Evolutionary conservation across 2,888 invertebrate species (phyloP).

Genomic region (Malthinus flaveolus): DNA sequence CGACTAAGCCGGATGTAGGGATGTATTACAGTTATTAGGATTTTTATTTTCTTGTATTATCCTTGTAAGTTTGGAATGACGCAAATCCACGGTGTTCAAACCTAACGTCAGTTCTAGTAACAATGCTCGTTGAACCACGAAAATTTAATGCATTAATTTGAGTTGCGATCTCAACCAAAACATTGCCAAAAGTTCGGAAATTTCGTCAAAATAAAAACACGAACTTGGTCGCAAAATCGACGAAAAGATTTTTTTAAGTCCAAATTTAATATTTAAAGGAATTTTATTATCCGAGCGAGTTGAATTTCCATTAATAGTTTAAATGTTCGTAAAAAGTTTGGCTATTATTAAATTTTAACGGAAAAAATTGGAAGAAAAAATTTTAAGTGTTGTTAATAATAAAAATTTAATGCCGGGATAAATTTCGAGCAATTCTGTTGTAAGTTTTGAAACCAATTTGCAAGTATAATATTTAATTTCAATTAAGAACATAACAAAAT

Average conservation of each 20-base stretch:
- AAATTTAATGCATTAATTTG: conserved; percentile 30
- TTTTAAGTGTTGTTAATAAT: too few species aligned
- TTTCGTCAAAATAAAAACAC: background rate
- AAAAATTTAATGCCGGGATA: too few species aligned
- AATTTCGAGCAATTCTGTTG: too few species aligned
- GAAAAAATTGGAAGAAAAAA: too few species aligned
- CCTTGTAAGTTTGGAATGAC: conserved; percentile 21
- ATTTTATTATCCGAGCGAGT: too few species aligned
- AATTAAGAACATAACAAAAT: background rate
- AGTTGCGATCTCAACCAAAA: conserved; percentile 8
- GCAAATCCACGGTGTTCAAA: conserved; percentile 20
- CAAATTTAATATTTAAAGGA: background rate
- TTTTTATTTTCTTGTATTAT: conserved; percentile 28
- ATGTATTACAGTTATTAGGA: conserved; percentile 31
- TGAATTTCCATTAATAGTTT: too few species aligned
- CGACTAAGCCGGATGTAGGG: conserved; percentile 26
- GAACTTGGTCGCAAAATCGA: background rate
- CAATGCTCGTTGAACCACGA: conserved; percentile 26
- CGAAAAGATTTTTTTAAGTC: background rate
- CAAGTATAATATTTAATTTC: background rate
- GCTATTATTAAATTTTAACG: too few species aligned
- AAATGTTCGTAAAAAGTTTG: too few species aligned
- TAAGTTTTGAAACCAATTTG: background rate
- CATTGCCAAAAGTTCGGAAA: background rate
- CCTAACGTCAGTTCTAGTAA: conserved; percentile 18